Evolutionary conservation across 2,888 invertebrate species (phyloP), one percentile per base, ranked within the genome.

Genomic region (Aelia acuminata): DNA sequence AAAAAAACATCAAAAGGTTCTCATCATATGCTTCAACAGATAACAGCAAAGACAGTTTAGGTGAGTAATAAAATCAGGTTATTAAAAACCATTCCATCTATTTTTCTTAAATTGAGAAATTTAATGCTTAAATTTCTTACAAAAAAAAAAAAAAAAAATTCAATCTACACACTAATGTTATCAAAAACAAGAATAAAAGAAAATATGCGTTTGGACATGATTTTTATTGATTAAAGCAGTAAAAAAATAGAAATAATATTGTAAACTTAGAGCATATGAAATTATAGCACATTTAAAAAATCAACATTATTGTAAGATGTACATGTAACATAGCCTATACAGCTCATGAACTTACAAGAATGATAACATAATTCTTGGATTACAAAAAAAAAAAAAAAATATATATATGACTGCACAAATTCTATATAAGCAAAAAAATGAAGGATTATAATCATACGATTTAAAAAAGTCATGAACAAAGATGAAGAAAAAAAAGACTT

Each of bases 11-110:
- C n/a, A n/a, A n/a, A n/a, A n/a, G n/a, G 43, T 47, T 80, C 80
- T n/a, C 80, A 70, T 70, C 63, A 80, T 80, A 80, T 80, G 80
- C 80, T 80, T 80, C 39, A 80, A 80, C n/a, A 47, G 43, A 43
- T 80, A 47, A 80, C 43, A 47, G 80, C n/a, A 43, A 80, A 47
- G 22, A 80, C 43, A 47, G n/a, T 80, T 80, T 1, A 80, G 43
- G 43, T 80, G 22, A 80, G 39, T 35, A 70, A 4, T 70, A 35
- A 70, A 35, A 35, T 70, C 63, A 70, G 31, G 63, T 70, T 70
- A 70, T 35, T 35, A 35, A 35, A 35, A 80, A 80, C n/a, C 8
- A 80, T 43, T 47, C n/a, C 22, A 43, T 10, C n/a, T 43, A 80
- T 5, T 1, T 43, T 18, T 3, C 13, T 18, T n/a, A 43, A 13